These are phyloP conservation scores for Melipona quadrifasciata DNA, from an alignment of 1,140 invertebrate genomes.

Conservation along the genomic window DNA sequence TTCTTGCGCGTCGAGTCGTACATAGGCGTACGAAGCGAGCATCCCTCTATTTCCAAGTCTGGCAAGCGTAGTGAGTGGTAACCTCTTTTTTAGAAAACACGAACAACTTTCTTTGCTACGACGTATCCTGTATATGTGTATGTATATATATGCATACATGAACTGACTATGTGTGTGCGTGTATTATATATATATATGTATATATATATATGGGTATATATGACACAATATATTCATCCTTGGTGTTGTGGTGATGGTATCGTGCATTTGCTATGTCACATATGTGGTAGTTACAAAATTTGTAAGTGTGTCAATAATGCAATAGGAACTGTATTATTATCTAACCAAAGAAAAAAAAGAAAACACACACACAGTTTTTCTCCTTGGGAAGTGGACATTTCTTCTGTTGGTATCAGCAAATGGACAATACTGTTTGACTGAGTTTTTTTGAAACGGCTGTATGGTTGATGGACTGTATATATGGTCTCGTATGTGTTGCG, in stretches of 20 bases:
- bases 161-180: slow-evolving; percentile 17
- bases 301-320: slow-evolving; percentile 48
- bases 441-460: slow-evolving; percentile 56
- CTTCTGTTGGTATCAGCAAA: slow-evolving; percentile 74
- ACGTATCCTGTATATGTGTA: slow-evolving; percentile 48
- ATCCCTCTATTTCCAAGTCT: slow-evolving; percentile 81
- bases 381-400: slow-evolving; percentile 66
- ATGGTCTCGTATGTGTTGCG: slow-evolving; percentile 46
- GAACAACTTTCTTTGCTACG: slow-evolving; percentile 66
- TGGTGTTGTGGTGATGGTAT: slow-evolving; percentile 82
- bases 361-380: slow-evolving; percentile 46
- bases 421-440: slow-evolving; percentile 70
- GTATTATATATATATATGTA: slow-evolving; percentile 28
- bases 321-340: slow-evolving; percentile 2
- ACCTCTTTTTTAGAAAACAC: slow-evolving; percentile 57
- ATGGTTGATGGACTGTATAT: slow-evolving; percentile 72
- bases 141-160: slow-evolving; percentile 36
- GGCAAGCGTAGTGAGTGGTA: slow-evolving; percentile 79
- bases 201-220: slow-evolving; percentile 52
- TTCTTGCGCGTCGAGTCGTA: slow-evolving; percentile 71
- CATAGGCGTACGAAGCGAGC: slow-evolving; percentile 78
- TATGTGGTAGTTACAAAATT: slow-evolving; percentile 71
- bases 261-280: slow-evolving; percentile 81
- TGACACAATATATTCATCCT: slow-evolving; percentile 65
- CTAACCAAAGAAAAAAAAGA: slow-evolving; percentile 38